Conservation (phyloP, 2,797 vertebrate genomes). For the Tamandua tetradactyla region DNA sequence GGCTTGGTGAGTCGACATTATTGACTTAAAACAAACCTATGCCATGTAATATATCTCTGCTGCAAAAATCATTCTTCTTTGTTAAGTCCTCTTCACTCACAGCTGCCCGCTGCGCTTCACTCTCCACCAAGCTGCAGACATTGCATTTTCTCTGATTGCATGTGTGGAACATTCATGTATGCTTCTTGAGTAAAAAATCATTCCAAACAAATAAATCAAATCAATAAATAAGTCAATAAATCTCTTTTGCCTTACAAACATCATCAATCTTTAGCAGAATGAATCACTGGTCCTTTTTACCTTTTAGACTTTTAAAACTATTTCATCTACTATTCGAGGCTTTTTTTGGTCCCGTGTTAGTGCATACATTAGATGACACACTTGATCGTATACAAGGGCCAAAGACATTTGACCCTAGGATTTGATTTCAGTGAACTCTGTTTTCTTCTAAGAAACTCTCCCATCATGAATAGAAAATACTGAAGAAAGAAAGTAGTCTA, state of each 20-base stretch:
- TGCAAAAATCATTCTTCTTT: conserved; percentile 72
- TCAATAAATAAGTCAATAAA: conserved; percentile 78
- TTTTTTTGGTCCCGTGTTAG: conserved; percentile 10
- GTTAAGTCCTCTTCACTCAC: conserved; percentile 55
- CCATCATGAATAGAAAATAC: neutral
- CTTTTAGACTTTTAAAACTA: conserved; percentile 57
- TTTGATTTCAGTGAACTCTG: conserved; percentile 46
- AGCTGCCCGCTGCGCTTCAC: conserved; percentile 57
- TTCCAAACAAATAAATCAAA: conserved; percentile 77
- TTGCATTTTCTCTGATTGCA: conserved; percentile 69
- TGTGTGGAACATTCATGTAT: conserved; percentile 61
- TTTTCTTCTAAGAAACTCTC: neutral
- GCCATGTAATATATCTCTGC: conserved; percentile 56
- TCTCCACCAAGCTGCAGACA: conserved; percentile 41
- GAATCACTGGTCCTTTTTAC: conserved; percentile 37
- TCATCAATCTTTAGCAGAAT: conserved; percentile 64
- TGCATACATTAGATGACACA: conserved; percentile 34
- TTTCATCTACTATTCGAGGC: conserved; percentile 33
- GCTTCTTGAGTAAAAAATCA: conserved; percentile 52
- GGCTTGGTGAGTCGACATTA: conserved; percentile 58
- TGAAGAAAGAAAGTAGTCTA: neutral
- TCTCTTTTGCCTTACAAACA: conserved; percentile 69
- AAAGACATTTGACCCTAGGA: conserved; percentile 48
- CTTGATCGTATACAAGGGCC: conserved; percentile 41
- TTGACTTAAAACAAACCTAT: conserved; percentile 40